These are phyloP conservation scores for Andrena camellia DNA, from an alignment of 2,888 invertebrate species.

Conservation along the genomic window DNA sequence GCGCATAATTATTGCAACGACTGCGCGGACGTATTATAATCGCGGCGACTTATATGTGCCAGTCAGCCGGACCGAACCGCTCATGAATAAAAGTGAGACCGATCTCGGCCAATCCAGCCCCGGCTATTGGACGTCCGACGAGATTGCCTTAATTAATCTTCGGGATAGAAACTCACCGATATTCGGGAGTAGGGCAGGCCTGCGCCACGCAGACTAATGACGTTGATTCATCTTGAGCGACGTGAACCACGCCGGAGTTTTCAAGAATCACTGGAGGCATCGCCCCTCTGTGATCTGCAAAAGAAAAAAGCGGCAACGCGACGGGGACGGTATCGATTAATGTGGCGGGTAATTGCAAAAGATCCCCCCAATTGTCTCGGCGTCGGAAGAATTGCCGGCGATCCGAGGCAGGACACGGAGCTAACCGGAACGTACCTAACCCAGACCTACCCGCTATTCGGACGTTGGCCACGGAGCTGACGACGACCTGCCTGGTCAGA, in stretches of 20 bases:
- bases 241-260: slow-evolving; percentile 89
- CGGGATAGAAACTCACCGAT: slow-evolving; percentile 87
- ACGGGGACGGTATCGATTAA: slow-evolving; percentile 21
- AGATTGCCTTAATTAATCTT: slow-evolving; percentile 41
- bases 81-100: slow-evolving; percentile 2
- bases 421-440: no score
- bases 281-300: slow-evolving; percentile 90
- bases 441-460: slow-evolving; percentile 88
- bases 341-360: slow-evolving; percentile 17
- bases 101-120: neutral
- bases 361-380: neutral
- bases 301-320: slow-evolving; percentile 24
- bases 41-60: slow-evolving; percentile 2
- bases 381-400: neutral
- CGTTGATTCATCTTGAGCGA: slow-evolving; percentile 91
- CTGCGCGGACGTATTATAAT: slow-evolving; percentile 14
- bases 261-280: slow-evolving; percentile 91
- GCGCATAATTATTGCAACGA: slow-evolving; percentile 17
- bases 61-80: neutral
- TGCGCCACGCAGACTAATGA: slow-evolving; percentile 92
- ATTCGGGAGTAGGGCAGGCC: slow-evolving; percentile 92
- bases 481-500: slow-evolving; percentile 90
- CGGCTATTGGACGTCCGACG: slow-evolving; percentile 6
- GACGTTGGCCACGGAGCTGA: slow-evolving; percentile 89
- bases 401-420: no score